Evolutionary conservation across 2,797 vertebrate genomes (phyloP), one percentile per base, ranked within the genome.

Genomic region (Poecilia picta): DNA sequence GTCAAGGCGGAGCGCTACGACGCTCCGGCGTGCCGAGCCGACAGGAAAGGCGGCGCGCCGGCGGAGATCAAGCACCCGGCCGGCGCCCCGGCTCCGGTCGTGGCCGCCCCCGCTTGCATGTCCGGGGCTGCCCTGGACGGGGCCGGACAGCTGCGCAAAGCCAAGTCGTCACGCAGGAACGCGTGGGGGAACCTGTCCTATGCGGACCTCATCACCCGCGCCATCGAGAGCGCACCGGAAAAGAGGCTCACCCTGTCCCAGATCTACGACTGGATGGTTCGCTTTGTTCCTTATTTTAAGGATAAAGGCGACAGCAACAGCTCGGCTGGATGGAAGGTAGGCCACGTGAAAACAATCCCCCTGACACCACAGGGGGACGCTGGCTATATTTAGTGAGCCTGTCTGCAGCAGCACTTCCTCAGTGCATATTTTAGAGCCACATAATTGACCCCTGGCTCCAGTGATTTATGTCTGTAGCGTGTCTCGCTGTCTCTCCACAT

Each of bases 221-320:
- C 98, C 92, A 99, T 99, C 85, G 96, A 98, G 94, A 99, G 97
- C 95, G 94, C 97, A 25, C 97, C 97, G 45, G 98, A 99, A 85
- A 97, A 98, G 93, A 96, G 98, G 81, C 97, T 99, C 87, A 99
- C 98, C 23, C 94, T 99, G 84, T 97, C 98, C 74, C 98, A 99
- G 87, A 98, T 99, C 86, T 99, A 99, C 84, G 98, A 99, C 94
- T 99, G 98, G 98, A 99, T 99, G 98, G 98, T 98, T 88, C 97
- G 97, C 90, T 98, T 96, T 93, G 98, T 98, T 92, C 98, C 98
- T 91, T 99, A 99, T 94, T 99, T 99, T 96, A 98, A 98, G 96
- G 98, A 98, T 97, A 99, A 99, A 95, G 98, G 98, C 82, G 98
- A 99, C 96, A 99, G 97, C 96, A 99, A 98, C 95, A 99, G 98